Evolutionary conservation across 2,113 vertebrate species (phyloP), one percentile per base, ranked within the genome.

Genomic region (Calyptommatus sinebrachiatus): DNA sequence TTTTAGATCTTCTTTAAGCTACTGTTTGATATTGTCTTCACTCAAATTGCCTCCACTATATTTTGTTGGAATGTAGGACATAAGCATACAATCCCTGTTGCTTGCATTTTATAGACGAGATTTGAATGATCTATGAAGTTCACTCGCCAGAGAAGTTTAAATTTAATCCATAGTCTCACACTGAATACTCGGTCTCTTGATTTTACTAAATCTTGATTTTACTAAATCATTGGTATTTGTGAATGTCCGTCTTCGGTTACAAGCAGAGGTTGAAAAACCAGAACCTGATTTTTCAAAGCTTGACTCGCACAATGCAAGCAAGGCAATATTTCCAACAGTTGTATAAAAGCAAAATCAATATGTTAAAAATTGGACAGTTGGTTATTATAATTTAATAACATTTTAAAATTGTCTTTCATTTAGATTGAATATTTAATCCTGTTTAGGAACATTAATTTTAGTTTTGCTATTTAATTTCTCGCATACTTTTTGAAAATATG

Each of bases 311-410:
- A 18, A 18, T 57, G 4, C 53, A 57, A 57, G 14, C 53, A 57
- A 16, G 16, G 18, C 53, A 4, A 57, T 50, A 20, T 0, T 68
- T 60, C 29, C 22, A 31, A 26, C 5, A n/a, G n/a, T n/a, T 71
- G 69, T 79, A 77, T 83, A 83, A 41, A 78, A 81, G 77, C 1
- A 77, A 73, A 72, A 31, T 61, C 50, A 75, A 1, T 68, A 45
- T 48, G 22, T 50, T 50, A 50, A 50, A 50, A 50, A 50, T 14
- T 50, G 48, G 48, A 8, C 8, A 3, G 53, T 57, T 57, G 53
- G 18, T 14, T 57, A 5, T 57, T 18, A 18, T 57, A 18, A 18
- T 57, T 18, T 18, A 41, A 74, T 1, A 24, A 7, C 26, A 48
- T 71, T 84, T 76, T 66, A 73, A 76, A 80, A 29, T 0, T 0